Conservation (phyloP, 2,888 invertebrate genomes). For the Brachylomia viminalis region DNA sequence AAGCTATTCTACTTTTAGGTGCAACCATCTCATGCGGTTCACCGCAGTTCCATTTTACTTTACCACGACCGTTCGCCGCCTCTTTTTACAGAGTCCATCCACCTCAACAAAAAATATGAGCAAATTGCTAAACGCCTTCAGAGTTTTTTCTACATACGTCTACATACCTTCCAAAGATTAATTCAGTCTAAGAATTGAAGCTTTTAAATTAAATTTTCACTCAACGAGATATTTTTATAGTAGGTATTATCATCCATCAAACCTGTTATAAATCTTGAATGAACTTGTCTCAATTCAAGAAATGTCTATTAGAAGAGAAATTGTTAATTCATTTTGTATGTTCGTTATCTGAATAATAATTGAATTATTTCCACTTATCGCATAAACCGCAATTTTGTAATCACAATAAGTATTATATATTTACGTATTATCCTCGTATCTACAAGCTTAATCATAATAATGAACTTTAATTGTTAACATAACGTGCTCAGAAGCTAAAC, state of each 20-base stretch:
- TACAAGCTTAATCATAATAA: background rate
- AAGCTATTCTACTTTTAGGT: conserved; percentile 32
- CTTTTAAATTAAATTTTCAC: conserved; percentile 37
- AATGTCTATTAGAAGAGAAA: background rate
- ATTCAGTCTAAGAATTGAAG: conserved; percentile 33
- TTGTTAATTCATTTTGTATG: background rate
- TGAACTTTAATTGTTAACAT: no score
- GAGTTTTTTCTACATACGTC: conserved; percentile 44
- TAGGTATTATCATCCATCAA: conserved; percentile 37
- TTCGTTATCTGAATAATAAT: background rate
- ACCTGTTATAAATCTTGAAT: conserved; percentile 45
- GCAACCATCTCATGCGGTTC: conserved; percentile 58
- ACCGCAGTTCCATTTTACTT: conserved; percentile 50
- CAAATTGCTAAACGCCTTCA: conserved; percentile 54
- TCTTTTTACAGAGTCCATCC: conserved; percentile 58
- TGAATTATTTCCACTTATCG: background rate
- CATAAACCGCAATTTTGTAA: background rate
- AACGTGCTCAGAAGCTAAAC: background rate
- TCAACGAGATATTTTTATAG: conserved; percentile 24
- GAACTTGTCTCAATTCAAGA: conserved; percentile 10
- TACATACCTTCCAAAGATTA: conserved; percentile 24
- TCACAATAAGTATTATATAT: background rate
- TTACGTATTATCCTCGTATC: background rate
- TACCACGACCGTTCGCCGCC: conserved; percentile 22
- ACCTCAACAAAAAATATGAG: conserved; percentile 56